Evolutionary conservation across 1,140 invertebrate genomes (phyloP).

Genomic region (Drosophila tani): DNA sequence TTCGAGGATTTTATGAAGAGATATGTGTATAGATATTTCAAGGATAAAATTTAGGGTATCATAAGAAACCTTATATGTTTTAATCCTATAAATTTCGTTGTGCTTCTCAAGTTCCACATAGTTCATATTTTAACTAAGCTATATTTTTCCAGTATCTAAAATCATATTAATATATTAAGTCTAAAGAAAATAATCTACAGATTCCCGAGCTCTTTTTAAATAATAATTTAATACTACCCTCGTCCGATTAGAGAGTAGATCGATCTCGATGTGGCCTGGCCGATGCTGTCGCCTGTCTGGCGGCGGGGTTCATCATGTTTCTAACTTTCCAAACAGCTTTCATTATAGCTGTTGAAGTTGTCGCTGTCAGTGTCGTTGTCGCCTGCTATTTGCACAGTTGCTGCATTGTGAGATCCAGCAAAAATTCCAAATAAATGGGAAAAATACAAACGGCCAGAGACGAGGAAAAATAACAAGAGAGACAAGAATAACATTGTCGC

Average conservation of each 20-base stretch:
- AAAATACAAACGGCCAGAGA: slow-evolving; percentile 62
- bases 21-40: neutral
- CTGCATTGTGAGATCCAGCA: slow-evolving; percentile 69
- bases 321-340: slow-evolving; percentile 82
- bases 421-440: slow-evolving; percentile 75
- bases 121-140: neutral
- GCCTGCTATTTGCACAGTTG: slow-evolving; percentile 81
- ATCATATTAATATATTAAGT: neutral
- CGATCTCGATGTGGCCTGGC: slow-evolving; percentile 41
- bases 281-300: slow-evolving; percentile 48
- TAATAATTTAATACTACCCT: slow-evolving; percentile 2
- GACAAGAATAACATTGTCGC: slow-evolving; percentile 64
- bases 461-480: slow-evolving; percentile 35
- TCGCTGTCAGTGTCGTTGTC: slow-evolving; percentile 55
- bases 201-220: neutral
- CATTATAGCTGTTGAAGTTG: slow-evolving; percentile 43
- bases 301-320: slow-evolving; percentile 52
- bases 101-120: no score
- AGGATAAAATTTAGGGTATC: neutral
- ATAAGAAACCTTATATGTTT: no score
- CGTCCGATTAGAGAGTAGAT: slow-evolving; percentile 35
- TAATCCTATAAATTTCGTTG: no score
- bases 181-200: no score
- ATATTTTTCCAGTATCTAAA: neutral
- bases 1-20: no score